A percentile compares a stretch with the other conserved stretches of the same genome.
Evolutionary conservation across 2,888 invertebrate genomes (phyloP).

Genomic region (Micoletzkya japonica): DNA sequence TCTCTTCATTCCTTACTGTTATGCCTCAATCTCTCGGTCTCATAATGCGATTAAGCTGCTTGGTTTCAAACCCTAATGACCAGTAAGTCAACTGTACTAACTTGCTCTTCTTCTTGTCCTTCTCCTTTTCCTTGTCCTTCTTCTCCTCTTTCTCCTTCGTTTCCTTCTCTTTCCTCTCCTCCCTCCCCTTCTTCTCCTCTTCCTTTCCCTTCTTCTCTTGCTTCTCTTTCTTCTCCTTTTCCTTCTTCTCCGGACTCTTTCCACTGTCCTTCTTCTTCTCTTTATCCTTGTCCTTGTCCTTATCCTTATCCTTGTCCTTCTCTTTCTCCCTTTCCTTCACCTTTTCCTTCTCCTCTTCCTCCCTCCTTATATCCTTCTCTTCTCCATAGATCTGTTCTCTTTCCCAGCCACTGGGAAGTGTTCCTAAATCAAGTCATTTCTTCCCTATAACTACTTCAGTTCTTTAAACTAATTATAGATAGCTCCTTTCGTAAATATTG

Average conservation of each 20-base stretch:
- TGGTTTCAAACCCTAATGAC: no score
- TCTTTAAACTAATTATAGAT: no score
- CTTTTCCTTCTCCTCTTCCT: constrained; percentile 10
- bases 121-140: constrained; percentile 3
- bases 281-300: constrained; percentile 6
- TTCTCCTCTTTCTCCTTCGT: background rate
- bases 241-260: constrained; percentile 24
- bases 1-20: no score
- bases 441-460: background rate
- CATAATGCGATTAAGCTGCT: no score
- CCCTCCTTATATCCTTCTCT: constrained; percentile 11
- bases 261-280: constrained; percentile 20
- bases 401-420: constrained; percentile 23
- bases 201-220: constrained; percentile 8
- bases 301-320: background rate
- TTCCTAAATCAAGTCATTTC: constrained; percentile 7
- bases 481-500: no score
- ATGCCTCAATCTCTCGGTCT: no score
- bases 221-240: constrained; percentile 29
- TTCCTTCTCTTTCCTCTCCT: background rate
- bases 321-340: no score
- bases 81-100: no score
- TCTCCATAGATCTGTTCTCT: constrained; percentile 1
- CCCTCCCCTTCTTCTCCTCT: constrained; percentile 1
- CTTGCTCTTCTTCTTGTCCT: constrained; percentile 9